These are phyloP conservation scores for Pristionchus arcanus DNA, from an alignment of 2,888 invertebrate genomes.

Conservation along the genomic window DNA sequence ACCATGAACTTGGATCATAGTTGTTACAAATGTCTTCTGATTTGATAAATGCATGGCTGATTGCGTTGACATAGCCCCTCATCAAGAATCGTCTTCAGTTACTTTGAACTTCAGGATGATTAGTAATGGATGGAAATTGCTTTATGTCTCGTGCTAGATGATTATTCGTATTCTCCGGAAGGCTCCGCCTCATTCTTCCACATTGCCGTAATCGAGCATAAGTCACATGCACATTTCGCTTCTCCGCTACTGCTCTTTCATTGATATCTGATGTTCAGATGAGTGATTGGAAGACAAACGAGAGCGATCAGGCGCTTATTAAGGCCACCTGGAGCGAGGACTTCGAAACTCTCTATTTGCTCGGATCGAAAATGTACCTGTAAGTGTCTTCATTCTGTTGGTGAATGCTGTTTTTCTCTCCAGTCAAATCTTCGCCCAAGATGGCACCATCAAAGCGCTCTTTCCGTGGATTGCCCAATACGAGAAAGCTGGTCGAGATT, in stretches of 20 bases:
- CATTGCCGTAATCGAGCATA: neutral
- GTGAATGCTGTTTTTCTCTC: neutral
- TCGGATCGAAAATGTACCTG: constrained; percentile 3
- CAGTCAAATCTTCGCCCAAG: neutral
- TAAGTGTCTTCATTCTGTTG: neutral
- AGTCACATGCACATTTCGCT: neutral
- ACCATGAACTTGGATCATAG: no score
- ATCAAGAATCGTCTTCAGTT: no score
- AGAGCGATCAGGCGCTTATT: neutral
- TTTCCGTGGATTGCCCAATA: neutral
- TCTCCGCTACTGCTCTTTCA: neutral
- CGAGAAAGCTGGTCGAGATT: neutral
- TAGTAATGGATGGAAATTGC: neutral
- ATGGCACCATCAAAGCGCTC: neutral
- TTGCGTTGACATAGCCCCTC: no score
- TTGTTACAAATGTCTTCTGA: no score
- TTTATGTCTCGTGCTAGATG: no score
- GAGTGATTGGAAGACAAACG: neutral
- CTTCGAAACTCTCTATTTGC: neutral
- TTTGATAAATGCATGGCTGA: no score
- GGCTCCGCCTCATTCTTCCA: neutral
- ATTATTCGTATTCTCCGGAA: neutral
- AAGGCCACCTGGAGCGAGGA: neutral
- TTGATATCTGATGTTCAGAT: neutral
- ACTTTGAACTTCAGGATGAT: no score